Evolutionary conservation across 1,140 invertebrate genomes (phyloP).

Genomic region (Linepithema humile): DNA sequence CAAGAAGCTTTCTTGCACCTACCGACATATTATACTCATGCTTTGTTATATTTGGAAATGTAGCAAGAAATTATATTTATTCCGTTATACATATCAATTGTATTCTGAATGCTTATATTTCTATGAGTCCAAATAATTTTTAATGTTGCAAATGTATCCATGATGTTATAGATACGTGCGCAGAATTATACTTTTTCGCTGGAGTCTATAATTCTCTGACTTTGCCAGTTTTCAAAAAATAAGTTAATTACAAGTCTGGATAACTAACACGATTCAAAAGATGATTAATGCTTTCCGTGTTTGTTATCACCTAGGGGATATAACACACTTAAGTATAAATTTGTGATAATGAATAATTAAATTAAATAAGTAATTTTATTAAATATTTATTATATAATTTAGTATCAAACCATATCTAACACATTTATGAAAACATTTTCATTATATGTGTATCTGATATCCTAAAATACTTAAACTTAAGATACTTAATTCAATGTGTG

Average conservation of each 20-base stretch:
- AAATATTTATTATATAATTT: no score
- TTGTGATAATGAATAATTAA: no score
- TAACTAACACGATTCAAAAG: neutral
- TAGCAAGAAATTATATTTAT: neutral
- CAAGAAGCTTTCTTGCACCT: constrained; percentile 10
- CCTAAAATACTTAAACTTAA: neutral
- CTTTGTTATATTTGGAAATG: constrained; percentile 6
- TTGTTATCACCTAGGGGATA: neutral
- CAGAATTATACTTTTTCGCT: constrained; percentile 10
- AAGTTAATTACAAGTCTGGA: neutral
- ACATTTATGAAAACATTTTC: neutral
- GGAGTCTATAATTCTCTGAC: neutral
- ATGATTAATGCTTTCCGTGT: neutral
- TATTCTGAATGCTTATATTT: no score
- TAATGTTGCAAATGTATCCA: no score
- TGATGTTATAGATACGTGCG: no score
- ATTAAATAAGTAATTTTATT: no score
- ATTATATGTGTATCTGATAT: neutral
- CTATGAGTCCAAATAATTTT: no score
- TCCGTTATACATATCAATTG: no score
- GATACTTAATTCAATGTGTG: neutral
- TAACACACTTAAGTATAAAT: no score
- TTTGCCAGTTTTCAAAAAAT: neutral
- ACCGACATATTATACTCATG: constrained; percentile 20
- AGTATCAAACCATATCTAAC: no score